Evolutionary conservation across 2,113 vertebrate genomes (phyloP).

Genomic region (Rana temporaria): DNA sequence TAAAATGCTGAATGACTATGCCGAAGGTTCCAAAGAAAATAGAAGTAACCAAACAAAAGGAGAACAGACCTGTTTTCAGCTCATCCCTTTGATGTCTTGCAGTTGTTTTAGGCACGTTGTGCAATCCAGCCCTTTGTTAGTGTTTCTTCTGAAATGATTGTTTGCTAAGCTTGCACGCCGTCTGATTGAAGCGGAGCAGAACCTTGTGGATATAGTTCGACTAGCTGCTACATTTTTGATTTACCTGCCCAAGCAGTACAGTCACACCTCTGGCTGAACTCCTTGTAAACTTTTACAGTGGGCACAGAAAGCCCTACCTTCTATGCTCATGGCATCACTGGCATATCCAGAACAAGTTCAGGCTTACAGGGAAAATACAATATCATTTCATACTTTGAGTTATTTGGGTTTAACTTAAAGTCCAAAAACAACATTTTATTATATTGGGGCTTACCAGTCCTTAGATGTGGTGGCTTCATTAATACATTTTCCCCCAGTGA

Average conservation of each 20-base stretch:
- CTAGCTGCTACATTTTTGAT: constrained; percentile 8
- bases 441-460: too few species aligned
- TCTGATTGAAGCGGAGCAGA: constrained; percentile 39
- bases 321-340: background rate
- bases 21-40: constrained; percentile 39
- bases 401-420: too few species aligned
- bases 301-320: background rate
- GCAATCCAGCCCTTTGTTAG: constrained; percentile 8
- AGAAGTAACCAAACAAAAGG: constrained; percentile 41
- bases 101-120: constrained; percentile 39
- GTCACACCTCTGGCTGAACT: constrained; percentile 23
- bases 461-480: too few species aligned
- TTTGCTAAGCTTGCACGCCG: constrained; percentile 23
- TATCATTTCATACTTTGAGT: too few species aligned
- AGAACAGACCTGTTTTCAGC: constrained; percentile 41
- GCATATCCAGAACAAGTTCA: background rate
- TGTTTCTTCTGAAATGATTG: constrained; percentile 48
- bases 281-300: constrained; percentile 3
- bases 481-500: too few species aligned
- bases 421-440: too few species aligned
- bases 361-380: too few species aligned
- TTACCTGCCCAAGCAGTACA: constrained; percentile 20
- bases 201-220: background rate
- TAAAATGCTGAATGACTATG: background rate
- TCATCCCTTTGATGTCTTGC: constrained; percentile 31